phyloP scores from a whole-genome alignment of 2,888 invertebrate species.

The Archips xylosteana region DNA sequence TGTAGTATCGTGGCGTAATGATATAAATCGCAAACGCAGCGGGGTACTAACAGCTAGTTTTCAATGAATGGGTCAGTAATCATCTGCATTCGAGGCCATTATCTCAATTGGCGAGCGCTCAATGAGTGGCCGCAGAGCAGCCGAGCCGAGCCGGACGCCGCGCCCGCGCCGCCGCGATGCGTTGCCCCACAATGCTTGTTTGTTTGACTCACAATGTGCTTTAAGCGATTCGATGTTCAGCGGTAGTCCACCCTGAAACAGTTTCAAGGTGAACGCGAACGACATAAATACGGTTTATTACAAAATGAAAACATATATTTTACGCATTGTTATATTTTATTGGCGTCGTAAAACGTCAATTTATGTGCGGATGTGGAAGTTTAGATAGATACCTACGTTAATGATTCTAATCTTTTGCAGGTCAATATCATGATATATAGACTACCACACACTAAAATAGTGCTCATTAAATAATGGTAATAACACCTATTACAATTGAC shows the following conservation, averaged over 20 bases:
- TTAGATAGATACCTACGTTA: slow-evolving; percentile 4
- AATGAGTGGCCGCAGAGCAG: slow-evolving; percentile 62
- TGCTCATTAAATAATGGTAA: slow-evolving; percentile 39
- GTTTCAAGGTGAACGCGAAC: slow-evolving; percentile 40
- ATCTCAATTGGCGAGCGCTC: slow-evolving; percentile 82
- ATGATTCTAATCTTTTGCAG: slow-evolving; percentile 67
- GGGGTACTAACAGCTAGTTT: slow-evolving; percentile 71
- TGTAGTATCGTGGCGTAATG: slow-evolving; percentile 56
- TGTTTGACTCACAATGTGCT: slow-evolving; percentile 75
- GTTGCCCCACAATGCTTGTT: slow-evolving; percentile 64
- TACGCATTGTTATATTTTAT: slow-evolving; percentile 24
- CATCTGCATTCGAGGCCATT: slow-evolving; percentile 83
- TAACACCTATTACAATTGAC: slow-evolving; percentile 19
- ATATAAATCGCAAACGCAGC: slow-evolving; percentile 67
- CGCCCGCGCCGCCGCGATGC: slow-evolving; percentile 62
- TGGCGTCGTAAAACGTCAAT: slow-evolving; percentile 3
- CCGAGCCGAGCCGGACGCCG: slow-evolving; percentile 73
- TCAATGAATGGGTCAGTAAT: slow-evolving; percentile 82
- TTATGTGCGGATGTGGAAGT: slow-evolving; percentile 1
- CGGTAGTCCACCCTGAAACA: slow-evolving; percentile 22
- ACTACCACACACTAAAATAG: slow-evolving; percentile 41
- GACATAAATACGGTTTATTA: slow-evolving; percentile 16
- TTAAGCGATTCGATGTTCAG: slow-evolving; percentile 51
- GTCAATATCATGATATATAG: slow-evolving; percentile 51
- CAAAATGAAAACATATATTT: slow-evolving; percentile 13